Conservation (phyloP, 2,797 vertebrate species). For the Lutjanus campechanus region DNA sequence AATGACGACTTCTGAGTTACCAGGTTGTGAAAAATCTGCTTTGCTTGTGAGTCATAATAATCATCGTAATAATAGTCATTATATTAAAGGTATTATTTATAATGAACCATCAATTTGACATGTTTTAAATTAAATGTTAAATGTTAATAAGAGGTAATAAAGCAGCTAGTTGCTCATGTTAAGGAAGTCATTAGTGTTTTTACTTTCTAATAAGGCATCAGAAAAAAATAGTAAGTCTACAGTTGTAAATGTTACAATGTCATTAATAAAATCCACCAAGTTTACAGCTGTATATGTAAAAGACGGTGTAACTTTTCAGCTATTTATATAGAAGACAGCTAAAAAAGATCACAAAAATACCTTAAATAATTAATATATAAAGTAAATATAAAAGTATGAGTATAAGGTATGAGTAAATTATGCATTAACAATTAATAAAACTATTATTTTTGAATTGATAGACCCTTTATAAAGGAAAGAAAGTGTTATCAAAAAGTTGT, state of each 20-base stretch:
- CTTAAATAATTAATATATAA: background rate
- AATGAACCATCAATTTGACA: background rate
- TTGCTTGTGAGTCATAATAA: background rate
- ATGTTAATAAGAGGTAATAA: background rate
- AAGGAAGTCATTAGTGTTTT: background rate
- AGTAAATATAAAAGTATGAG: background rate
- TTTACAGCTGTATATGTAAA: background rate
- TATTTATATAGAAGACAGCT: background rate
- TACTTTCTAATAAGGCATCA: background rate
- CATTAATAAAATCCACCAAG: background rate
- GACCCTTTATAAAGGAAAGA: background rate
- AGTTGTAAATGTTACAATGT: background rate
- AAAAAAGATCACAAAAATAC: background rate
- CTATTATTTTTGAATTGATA: background rate
- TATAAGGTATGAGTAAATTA: background rate
- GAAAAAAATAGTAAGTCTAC: background rate
- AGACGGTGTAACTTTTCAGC: no score
- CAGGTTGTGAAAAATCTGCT: constrained; percentile 5
- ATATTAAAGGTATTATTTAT: background rate
- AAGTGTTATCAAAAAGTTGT: background rate
- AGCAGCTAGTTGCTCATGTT: background rate
- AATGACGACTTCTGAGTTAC: background rate
- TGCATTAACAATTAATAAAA: background rate
- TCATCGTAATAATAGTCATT: no score
- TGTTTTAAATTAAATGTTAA: background rate